A percentile compares a stretch with the other conserved stretches of the same genome.
phyloP scores from a whole-genome alignment of 2,888 invertebrate genomes.

The Agrochola circellaris region DNA sequence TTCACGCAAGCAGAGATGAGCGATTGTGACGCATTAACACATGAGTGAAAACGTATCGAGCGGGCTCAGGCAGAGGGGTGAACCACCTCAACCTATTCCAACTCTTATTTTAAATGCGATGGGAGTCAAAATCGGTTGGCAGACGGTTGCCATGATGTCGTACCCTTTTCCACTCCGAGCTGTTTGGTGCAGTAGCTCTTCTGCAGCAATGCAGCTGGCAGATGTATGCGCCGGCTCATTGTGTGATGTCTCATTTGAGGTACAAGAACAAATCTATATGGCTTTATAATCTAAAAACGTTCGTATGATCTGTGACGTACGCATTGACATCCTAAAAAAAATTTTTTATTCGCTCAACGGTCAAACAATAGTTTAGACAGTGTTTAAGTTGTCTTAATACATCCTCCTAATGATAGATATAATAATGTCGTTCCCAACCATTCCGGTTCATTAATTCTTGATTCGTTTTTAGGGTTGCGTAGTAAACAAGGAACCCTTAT shows the following conservation, averaged over 20 bases:
- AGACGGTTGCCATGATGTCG: neutral
- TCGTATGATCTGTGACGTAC: neutral
- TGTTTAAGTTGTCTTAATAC: neutral
- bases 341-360: neutral
- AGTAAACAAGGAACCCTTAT: no score
- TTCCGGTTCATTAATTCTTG: slow-evolving; percentile 4
- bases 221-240: slow-evolving; percentile 25
- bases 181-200: slow-evolving; percentile 36
- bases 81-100: slow-evolving; percentile 1
- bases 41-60: slow-evolving; percentile 58
- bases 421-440: neutral
- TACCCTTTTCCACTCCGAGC: slow-evolving; percentile 30
- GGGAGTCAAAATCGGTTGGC: slow-evolving; percentile 28
- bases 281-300: slow-evolving; percentile 17
- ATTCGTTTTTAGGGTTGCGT: no score
- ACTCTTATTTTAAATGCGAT: slow-evolving; percentile 9
- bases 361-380: neutral
- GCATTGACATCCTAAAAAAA: no score
- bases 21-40: slow-evolving; percentile 58
- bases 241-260: slow-evolving; percentile 10
- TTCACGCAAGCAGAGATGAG: slow-evolving; percentile 58
- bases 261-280: neutral
- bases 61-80: slow-evolving; percentile 32
- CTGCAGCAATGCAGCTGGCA: slow-evolving; percentile 56
- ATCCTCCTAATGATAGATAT: neutral